Percentiles rank a stretch among this genome's conserved stretches.
These are phyloP conservation scores for Tachina lurida DNA, from an alignment of 2,888 invertebrate genomes.

Conservation along the genomic window DNA sequence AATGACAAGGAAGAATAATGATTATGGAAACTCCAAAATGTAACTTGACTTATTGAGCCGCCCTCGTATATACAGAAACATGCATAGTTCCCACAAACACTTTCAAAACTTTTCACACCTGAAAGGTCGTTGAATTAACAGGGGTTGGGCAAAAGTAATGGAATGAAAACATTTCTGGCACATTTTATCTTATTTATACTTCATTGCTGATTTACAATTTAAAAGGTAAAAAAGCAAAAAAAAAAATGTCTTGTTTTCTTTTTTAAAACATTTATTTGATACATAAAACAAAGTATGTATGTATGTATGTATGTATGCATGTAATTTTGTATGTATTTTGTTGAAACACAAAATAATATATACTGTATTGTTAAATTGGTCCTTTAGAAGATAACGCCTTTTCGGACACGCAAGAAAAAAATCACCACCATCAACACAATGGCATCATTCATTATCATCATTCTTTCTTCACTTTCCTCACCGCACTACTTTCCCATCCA, in stretches of 20 bases:
- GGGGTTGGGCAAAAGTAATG: background rate
- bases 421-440: constrained; percentile 2
- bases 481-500: background rate
- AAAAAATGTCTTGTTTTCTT: too few relatives aligned
- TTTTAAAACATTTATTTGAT: background rate
- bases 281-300: constrained; percentile 7
- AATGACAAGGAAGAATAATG: too few relatives aligned
- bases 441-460: constrained; percentile 17
- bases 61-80: background rate
- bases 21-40: too few relatives aligned
- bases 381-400: constrained; percentile 22
- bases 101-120: background rate
- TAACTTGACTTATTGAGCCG: background rate
- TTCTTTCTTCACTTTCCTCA: background rate
- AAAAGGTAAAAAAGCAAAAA: background rate
- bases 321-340: too few relatives aligned
- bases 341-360: background rate
- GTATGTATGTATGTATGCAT: background rate
- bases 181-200: background rate
- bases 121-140: constrained; percentile 30
- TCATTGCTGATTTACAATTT: background rate
- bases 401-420: constrained; percentile 1
- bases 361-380: constrained; percentile 1
- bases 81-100: too few relatives aligned
- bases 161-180: background rate